Conservation (phyloP, 2,797 vertebrate genomes). For the Novumbra hubbsi region DNA sequence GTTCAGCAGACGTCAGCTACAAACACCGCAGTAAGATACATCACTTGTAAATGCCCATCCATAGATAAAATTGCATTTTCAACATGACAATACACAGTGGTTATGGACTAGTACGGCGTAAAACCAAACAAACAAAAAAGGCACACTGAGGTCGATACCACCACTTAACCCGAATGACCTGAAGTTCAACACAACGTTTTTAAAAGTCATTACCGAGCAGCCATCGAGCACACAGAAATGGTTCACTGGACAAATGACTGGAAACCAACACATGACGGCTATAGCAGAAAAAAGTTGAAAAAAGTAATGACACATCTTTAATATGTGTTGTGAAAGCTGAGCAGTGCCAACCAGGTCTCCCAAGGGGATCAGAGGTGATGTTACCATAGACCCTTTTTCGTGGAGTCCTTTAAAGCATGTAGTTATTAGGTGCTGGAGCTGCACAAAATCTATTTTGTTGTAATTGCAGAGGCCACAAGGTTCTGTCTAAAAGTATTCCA, state of each 20-base stretch:
- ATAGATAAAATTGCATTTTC: background rate
- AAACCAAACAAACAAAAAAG: background rate
- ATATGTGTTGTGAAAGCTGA: background rate
- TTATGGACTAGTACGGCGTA: background rate
- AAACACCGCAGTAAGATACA: background rate
- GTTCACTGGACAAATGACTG: background rate
- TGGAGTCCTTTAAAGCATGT: background rate
- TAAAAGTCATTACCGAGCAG: background rate
- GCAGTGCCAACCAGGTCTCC: background rate
- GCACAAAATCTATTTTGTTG: background rate
- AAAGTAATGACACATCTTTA: background rate
- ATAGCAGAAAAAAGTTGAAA: background rate
- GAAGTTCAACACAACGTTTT: background rate
- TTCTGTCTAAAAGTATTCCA: background rate
- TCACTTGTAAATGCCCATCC: background rate
- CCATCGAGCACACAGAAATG: background rate
- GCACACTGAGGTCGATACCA: background rate
- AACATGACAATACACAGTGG: conserved; percentile 1
- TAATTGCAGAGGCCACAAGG: background rate
- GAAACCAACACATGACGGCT: background rate
- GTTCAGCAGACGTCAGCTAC: background rate
- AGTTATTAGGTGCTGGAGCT: background rate
- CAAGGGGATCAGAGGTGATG: background rate
- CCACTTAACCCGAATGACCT: background rate
- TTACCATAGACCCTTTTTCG: no score